Percentiles rank a stretch among this genome's conserved stretches.
Evolutionary conservation across 2,797 vertebrate species (phyloP).

Genomic region (Diglossa cyanea): DNA sequence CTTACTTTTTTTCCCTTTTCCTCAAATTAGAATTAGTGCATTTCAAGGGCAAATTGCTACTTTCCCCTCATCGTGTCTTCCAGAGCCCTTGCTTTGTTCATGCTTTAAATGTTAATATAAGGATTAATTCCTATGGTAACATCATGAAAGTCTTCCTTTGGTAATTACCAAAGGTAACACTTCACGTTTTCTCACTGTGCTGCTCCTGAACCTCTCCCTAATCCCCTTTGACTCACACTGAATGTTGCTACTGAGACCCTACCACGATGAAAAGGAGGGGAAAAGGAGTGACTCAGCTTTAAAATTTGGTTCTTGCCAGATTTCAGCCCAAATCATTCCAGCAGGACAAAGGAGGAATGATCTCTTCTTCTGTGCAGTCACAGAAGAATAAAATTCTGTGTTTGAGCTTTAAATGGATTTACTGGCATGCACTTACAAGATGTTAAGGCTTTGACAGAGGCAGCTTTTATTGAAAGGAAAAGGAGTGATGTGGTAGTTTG

Average conservation of each 20-base stretch:
- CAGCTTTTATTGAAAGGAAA: not conserved
- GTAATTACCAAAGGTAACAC: constrained; percentile 25
- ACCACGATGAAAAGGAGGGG: not conserved
- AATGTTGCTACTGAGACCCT: not conserved
- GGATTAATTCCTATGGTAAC: constrained; percentile 56
- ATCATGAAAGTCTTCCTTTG: not conserved
- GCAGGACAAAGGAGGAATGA: not conserved
- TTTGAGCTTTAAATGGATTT: constrained; percentile 35
- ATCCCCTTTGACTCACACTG: not conserved
- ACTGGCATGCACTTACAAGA: not conserved
- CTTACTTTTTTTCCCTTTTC: not conserved
- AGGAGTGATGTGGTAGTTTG: not conserved
- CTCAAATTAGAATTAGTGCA: not conserved
- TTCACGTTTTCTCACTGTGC: not conserved
- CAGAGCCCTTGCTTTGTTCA: not conserved
- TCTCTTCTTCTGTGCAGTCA: not conserved
- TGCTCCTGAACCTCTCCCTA: not conserved
- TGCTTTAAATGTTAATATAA: constrained; percentile 40
- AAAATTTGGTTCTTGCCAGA: not conserved
- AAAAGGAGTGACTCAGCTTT: not conserved
- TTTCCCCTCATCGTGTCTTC: not conserved
- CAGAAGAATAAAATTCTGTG: constrained; percentile 15
- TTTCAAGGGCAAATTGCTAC: not conserved
- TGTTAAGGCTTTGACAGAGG: constrained; percentile 27
- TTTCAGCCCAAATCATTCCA: constrained; percentile 1